A percentile compares a stretch with the other conserved stretches of the same genome.
These are phyloP conservation scores for Tetraodon nigroviridis DNA, from an alignment of 2,113 vertebrate genomes.

Conservation along the genomic window DNA sequence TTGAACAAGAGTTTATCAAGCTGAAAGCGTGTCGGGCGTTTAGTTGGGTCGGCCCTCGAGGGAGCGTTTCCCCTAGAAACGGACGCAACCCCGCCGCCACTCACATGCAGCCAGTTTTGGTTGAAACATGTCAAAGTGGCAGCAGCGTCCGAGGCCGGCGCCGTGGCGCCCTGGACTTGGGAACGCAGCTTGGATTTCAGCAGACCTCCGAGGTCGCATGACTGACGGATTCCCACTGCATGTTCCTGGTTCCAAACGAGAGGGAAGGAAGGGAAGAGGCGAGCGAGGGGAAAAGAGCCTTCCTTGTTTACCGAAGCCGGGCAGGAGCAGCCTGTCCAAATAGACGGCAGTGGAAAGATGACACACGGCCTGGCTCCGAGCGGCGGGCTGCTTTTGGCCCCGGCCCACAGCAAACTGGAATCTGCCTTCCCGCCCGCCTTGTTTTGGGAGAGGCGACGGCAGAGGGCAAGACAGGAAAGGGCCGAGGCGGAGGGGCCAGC, in stretches of 20 bases:
- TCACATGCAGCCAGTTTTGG: too few species aligned
- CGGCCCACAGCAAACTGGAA: slow-evolving; percentile 53
- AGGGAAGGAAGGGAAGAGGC: slow-evolving; percentile 16
- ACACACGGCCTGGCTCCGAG: slow-evolving; percentile 54
- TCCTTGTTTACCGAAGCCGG: slow-evolving; percentile 42
- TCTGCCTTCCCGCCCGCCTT: slow-evolving; percentile 40
- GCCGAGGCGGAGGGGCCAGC: slow-evolving; percentile 9
- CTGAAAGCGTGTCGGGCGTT: slow-evolving; percentile 36
- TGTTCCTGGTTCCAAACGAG: slow-evolving; percentile 30
- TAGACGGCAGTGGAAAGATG: slow-evolving; percentile 64
- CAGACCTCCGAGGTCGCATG: slow-evolving; percentile 26
- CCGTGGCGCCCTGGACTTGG: too few species aligned
- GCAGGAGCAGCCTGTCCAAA: slow-evolving; percentile 61
- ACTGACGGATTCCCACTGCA: slow-evolving; percentile 32
- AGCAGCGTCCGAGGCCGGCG: too few species aligned
- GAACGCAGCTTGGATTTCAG: slow-evolving; percentile 32
- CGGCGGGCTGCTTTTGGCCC: slow-evolving; percentile 57
- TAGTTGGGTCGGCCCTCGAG: slow-evolving; percentile 26
- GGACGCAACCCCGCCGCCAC: too few species aligned
- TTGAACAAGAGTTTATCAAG: slow-evolving; percentile 40
- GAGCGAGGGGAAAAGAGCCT: slow-evolving; percentile 1
- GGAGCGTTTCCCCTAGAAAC: slow-evolving; percentile 57
- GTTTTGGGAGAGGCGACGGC: slow-evolving; percentile 22
- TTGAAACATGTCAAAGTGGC: too few species aligned
- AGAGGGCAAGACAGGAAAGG: slow-evolving; percentile 47